Evolutionary conservation across 2,888 invertebrate genomes (phyloP).

Genomic region (Colostygia pectinataria): DNA sequence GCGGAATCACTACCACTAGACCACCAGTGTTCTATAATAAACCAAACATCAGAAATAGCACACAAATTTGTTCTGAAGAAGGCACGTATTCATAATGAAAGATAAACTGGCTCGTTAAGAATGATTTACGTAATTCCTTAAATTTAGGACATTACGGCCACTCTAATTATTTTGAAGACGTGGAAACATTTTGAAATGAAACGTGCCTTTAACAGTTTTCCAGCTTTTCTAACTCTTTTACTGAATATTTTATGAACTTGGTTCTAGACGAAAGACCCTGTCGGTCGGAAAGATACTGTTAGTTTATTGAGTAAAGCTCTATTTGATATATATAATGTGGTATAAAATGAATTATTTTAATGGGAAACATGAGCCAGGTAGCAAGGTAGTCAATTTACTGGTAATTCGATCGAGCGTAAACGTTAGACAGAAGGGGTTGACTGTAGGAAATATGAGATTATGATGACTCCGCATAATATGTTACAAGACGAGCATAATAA

Average conservation of each 20-base stretch:
- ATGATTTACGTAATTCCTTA: constrained; percentile 48
- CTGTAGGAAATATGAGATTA: constrained; percentile 27
- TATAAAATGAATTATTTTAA: constrained; percentile 19
- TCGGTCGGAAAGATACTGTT: not conserved
- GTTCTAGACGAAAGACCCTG: not conserved
- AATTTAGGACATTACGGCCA: constrained; percentile 51
- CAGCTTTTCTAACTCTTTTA: not conserved
- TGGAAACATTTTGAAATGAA: constrained; percentile 45
- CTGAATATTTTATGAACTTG: constrained; percentile 14
- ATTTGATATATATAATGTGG: no score
- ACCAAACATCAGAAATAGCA: constrained; percentile 22
- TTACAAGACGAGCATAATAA: constrained; percentile 3
- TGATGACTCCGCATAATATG: constrained; percentile 3
- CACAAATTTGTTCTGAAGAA: constrained; percentile 12
- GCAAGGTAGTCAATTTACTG: constrained; percentile 27
- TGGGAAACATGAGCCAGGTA: constrained; percentile 18
- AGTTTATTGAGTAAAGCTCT: not conserved
- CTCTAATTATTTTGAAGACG: constrained; percentile 67
- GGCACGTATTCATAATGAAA: constrained; percentile 33
- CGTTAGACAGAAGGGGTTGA: constrained; percentile 21
- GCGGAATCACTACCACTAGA: no score
- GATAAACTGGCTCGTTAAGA: constrained; percentile 43
- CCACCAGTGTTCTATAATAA: no score
- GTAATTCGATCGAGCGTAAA: constrained; percentile 31
- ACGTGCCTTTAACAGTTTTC: constrained; percentile 44